Base-by-base conservation (phyloP, 2,113 vertebrate species). In the Neoarius graeffei region DNA sequence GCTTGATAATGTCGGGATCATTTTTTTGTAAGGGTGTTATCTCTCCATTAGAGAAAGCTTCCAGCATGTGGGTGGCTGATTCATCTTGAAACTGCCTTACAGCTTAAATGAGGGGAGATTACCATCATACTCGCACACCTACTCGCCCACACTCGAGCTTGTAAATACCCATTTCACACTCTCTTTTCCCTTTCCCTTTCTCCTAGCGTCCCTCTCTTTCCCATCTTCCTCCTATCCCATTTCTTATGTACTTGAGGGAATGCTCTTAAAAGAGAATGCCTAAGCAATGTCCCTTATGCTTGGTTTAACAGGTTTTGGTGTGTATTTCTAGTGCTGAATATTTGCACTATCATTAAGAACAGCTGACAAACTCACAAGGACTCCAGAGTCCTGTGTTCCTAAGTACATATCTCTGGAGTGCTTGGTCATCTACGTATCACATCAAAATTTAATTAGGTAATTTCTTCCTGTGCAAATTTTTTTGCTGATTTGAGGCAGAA, bases 101-200 rank as follows among this genome's bases (percentile, higher is more conserved):
- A 81, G 85, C 80, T 87, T 87, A 87, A 87, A 87, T 87, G 85
- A 87, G 62, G 85, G 77, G 85, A 81, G 77, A 87, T 87, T 87
- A 87, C 86, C 85, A 81, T 81, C 62, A 83, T 82, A 83, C 81
- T 74, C 86, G 42, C 67, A 73, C 67, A 87, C 86, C 81, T 83
- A 87, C 80, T 74, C 81, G 71, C 67, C 66, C 67, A 87, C 67
- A 87, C 56, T 30, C 52, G 23, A 60, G 80, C 80, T 82, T 42
- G 80, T 82, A 86, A 64, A 74, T 67, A 74, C 76, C 27, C 85
- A 80, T 62, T 82, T 82, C 85, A 86, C 76, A 81, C 62, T 27
- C 74, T 35, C 76, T n/a, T n/a, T n/a, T 80, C 54, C 9, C 87
- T 66, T n/a, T 67, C 71, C 56, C 80, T 69, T 56, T 62, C 87